Evolutionary conservation across 1,140 invertebrate species (phyloP), one percentile per base, ranked within the genome.

Genomic region (Lepidotrigona ventralis): DNA sequence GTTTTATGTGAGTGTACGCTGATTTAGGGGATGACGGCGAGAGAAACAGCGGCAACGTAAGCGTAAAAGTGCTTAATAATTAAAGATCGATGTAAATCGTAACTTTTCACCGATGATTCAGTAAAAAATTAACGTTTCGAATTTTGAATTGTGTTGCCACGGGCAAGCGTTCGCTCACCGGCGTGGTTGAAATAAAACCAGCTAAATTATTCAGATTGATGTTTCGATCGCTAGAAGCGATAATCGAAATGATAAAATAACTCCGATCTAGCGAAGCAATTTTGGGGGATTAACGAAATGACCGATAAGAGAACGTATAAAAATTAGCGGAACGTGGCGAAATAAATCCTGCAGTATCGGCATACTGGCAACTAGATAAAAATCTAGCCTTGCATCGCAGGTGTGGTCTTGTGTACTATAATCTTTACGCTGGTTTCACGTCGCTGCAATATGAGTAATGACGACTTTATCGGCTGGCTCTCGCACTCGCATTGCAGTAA

Each of bases 341-440:
- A 90, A 84, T 85, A 88, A 85, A 87, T 85, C 77, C 77, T 70
- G 83, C 64, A 33, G 83, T 90, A 80, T 86, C 85, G 79, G 81
- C 68, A 80, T 74, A 81, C 76, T 81, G 71, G 66, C 72, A 64
- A 54, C 29, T 14, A 84, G 86, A 91, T 91, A 88, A 90, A 90
- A 88, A 90, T 90, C 86, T 90, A 79, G 83, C 91, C 90, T 91
- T 91, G 90, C 56, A 58, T 82, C 76, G 87, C 85, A 91, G 91
- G 91, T 91, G 90, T 88, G 91, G 90, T 90, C 84, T 84, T 33
- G 73, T 56, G 63, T 66, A 86, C 73, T 72, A 85, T 84, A 76
- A 86, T 86, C 84, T 90, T 89, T 90, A 85, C 79, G 51, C n/a
- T 33, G 72, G 33, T 83, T 74, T 74, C 84, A 56, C 72, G 71